Percentiles rank a stretch among this genome's conserved stretches.
phyloP scores from a whole-genome alignment of 1,140 invertebrate species.

The Streblospio benedicti region DNA sequence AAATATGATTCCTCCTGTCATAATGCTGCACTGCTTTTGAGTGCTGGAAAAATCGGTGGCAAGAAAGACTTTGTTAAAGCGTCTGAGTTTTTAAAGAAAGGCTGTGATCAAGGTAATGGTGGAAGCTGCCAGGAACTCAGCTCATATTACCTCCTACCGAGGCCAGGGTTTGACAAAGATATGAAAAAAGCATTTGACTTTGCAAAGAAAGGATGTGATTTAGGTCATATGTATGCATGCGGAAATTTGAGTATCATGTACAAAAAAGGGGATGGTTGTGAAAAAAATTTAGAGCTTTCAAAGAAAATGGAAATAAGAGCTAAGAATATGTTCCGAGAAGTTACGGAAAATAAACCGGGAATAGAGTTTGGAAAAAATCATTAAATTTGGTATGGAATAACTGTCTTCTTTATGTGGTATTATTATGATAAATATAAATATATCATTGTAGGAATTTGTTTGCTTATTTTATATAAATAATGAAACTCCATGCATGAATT shows the following conservation, averaged over 20 bases:
- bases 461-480: no score
- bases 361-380: neutral
- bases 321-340: conserved; percentile 58
- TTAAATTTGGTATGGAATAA: no score
- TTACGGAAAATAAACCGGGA: conserved; percentile 44
- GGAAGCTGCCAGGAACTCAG: conserved; percentile 73
- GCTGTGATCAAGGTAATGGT: conserved; percentile 58
- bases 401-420: no score
- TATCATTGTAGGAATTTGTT: no score
- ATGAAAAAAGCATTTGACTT: conserved; percentile 66
- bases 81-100: conserved; percentile 59
- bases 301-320: conserved; percentile 64
- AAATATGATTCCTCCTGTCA: conserved; percentile 62
- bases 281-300: conserved; percentile 61
- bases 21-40: conserved; percentile 63
- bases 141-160: conserved; percentile 64
- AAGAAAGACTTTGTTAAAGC: conserved; percentile 48
- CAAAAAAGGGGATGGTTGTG: conserved; percentile 54
- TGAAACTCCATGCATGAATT: no score
- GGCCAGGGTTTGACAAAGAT: conserved; percentile 60
- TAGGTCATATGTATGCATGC: conserved; percentile 73
- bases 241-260: conserved; percentile 79
- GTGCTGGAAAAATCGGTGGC: conserved; percentile 25
- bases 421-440: no score
- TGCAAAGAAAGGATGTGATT: conserved; percentile 66